A percentile compares a stretch with the other conserved stretches of the same genome.
Evolutionary conservation across 2,113 vertebrate species (phyloP).

Genomic region (Bettongia penicillata): DNA sequence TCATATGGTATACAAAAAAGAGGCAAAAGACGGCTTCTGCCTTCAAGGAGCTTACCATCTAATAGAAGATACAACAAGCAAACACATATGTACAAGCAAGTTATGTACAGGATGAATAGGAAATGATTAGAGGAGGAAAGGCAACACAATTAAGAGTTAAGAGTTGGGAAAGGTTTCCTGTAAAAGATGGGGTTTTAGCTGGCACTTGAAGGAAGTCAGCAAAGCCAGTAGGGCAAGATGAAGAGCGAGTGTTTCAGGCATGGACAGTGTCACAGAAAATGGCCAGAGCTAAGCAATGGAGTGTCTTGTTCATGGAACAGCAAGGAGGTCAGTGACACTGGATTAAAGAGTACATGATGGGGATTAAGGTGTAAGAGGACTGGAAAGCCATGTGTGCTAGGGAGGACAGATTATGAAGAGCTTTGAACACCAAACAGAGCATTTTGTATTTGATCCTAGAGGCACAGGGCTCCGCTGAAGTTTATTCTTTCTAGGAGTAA

Average conservation of each 20-base stretch:
- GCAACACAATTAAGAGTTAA: not conserved
- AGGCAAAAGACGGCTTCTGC: not conserved
- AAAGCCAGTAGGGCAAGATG: not conserved
- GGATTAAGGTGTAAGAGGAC: not conserved
- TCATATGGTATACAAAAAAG: not conserved
- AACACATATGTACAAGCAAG: not conserved
- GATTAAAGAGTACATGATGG: not conserved
- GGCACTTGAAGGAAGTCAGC: not conserved
- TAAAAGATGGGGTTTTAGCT: not conserved
- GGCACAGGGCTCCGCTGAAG: not conserved
- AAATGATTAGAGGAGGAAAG: not conserved
- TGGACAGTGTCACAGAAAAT: not conserved
- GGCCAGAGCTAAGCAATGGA: not conserved
- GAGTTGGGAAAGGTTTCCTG: not conserved
- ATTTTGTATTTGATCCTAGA: not conserved
- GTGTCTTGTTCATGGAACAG: not conserved
- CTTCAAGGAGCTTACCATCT: not conserved
- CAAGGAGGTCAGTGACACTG: not conserved
- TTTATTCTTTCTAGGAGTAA: not conserved
- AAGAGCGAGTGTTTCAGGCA: not conserved
- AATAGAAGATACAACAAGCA: not conserved
- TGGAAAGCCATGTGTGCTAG: not conserved
- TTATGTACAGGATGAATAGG: not conserved
- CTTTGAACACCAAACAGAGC: not conserved
- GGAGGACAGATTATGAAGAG: not conserved